Evolutionary conservation across 2,888 invertebrate species (phyloP), one percentile per base, ranked within the genome.

Genomic region (Cataglyphis albicans): DNA sequence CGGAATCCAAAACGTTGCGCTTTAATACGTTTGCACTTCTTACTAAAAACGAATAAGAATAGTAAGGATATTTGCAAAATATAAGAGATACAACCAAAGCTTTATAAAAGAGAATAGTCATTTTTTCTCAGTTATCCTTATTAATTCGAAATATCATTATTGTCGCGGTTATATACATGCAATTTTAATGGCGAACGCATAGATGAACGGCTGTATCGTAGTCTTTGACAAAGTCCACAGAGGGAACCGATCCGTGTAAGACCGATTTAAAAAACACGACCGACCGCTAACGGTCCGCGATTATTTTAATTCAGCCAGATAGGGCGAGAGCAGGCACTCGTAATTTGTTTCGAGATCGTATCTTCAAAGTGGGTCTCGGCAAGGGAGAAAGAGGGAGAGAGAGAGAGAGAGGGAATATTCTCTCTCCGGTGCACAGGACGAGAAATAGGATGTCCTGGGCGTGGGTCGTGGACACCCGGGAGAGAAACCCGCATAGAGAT

Each of bases 331-430:
- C 90, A 89, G 88, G 89, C n/a, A 90, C 90, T 91, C 90, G 93
- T 92, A 93, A 94, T 94, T 94, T 93, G 93, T 93, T 94, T 93
- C 92, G 91, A 94, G 94, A 94, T 94, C 91, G 91, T 93, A 94
- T 94, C 94, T 91, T 91, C 93, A 92, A 93, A 93, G 93, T 93
- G 92, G 92, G 91, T 92, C 90, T 91, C 90, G 59, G 88, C 86
- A 87, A 83, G 88, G 80, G 48, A 80, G 76, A 81, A 3, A 80
- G 55, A 81, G 87, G 88, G 88, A 90, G 48, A 81, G 76, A 81
- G 48, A 81, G 76, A 81, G 12, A 80, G 48, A 81, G 74, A 80
- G 87, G 89, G 88, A 90, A 88, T 87, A 89, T 89, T 91, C 89
- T 82, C 84, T 81, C 82, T 85, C 63, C 83, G 84, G 81, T 78